Evolutionary conservation across 2,888 invertebrate genomes (phyloP).

Genomic region (Apamea anceps): DNA sequence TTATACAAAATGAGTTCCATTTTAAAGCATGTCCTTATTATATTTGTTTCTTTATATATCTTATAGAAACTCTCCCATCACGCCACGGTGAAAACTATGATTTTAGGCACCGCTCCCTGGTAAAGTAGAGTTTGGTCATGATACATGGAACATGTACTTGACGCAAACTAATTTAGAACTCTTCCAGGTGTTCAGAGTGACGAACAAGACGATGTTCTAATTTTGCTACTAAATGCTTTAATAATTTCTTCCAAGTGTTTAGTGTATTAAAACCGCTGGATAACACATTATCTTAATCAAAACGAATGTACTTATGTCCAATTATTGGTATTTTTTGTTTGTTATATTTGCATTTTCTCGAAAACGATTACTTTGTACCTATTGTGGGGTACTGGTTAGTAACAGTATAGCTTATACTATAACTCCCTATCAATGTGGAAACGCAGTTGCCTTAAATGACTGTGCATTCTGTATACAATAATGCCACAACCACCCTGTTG

Average conservation of each 20-base stretch:
- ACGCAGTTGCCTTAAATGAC: not conserved
- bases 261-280: not conserved
- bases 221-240: not conserved
- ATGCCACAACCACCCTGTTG: not conserved
- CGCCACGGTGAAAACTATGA: not conserved
- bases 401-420: not conserved
- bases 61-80: not conserved
- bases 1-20: not conserved
- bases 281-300: not conserved
- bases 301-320: not conserved
- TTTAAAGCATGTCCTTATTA: not conserved
- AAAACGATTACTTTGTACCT: not conserved
- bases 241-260: not conserved
- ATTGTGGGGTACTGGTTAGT: not conserved
- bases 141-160: no score
- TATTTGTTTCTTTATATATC: no score
- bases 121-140: not conserved
- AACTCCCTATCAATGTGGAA: not conserved
- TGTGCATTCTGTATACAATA: not conserved
- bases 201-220: not conserved
- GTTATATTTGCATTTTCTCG: not conserved
- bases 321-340: no score
- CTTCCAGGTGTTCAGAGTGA: not conserved
- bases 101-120: not conserved
- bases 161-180: not conserved